Percentiles rank a stretch among this genome's conserved stretches.
Conservation (phyloP, 2,888 invertebrate genomes). For the Bursaphelenchus okinawaensis region DNA sequence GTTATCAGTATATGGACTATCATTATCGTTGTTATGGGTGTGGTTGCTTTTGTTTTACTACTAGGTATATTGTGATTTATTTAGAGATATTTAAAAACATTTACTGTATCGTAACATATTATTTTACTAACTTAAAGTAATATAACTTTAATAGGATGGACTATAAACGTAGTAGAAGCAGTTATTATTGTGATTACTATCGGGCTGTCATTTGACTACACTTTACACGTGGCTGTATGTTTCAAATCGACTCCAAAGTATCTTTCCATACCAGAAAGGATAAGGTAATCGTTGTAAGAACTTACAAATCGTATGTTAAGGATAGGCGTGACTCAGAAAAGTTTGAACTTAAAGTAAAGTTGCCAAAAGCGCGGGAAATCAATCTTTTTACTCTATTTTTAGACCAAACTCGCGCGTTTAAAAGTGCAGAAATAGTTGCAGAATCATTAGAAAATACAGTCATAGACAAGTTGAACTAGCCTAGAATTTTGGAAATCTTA, state of each 20-base stretch:
- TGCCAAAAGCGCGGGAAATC: too few relatives aligned
- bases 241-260: slow-evolving; percentile 28
- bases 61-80: slow-evolving; percentile 9
- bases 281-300: slow-evolving; percentile 23
- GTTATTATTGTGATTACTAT: slow-evolving; percentile 86
- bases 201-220: slow-evolving; percentile 86
- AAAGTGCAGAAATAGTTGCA: too few relatives aligned
- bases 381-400: too few relatives aligned
- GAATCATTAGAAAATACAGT: too few relatives aligned
- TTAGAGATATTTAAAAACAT: too few relatives aligned
- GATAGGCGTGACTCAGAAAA: too few relatives aligned
- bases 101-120: too few relatives aligned
- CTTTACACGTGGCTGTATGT: slow-evolving; percentile 81
- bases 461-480: too few relatives aligned
- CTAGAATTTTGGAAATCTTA: too few relatives aligned
- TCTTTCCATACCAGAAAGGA: slow-evolving; percentile 17
- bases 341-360: too few relatives aligned
- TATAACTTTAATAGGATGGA: slow-evolving; percentile 28
- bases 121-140: not conserved
- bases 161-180: slow-evolving; percentile 73
- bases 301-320: too few relatives aligned
- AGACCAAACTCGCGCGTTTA: too few relatives aligned
- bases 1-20: slow-evolving; percentile 70
- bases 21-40: slow-evolving; percentile 15
- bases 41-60: slow-evolving; percentile 15